phyloP scores from a whole-genome alignment of 1,140 invertebrate genomes.

The Drosophila kanapiae region DNA sequence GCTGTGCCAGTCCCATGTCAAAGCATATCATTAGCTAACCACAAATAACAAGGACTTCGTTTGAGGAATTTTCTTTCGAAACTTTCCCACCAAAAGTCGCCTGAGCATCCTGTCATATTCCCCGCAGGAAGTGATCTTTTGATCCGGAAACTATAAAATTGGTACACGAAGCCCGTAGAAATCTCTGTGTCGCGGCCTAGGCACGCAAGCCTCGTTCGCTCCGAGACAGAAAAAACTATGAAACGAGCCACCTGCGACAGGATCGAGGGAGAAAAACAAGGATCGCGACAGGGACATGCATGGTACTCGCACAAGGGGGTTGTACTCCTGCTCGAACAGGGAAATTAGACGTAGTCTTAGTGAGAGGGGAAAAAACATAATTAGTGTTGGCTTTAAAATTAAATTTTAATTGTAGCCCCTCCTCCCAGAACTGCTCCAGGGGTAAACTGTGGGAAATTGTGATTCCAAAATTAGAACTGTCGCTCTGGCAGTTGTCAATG shows the following conservation, averaged over 20 bases:
- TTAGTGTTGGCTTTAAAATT: conserved; percentile 71
- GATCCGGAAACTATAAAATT: conserved; percentile 85
- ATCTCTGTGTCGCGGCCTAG: conserved; percentile 56
- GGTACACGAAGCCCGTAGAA: conserved; percentile 43
- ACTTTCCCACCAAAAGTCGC: conserved; percentile 65
- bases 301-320: conserved; percentile 22
- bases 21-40: conserved; percentile 43
- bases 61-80: background rate
- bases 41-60: conserved; percentile 19
- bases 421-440: conserved; percentile 12
- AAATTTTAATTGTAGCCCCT: conserved; percentile 61
- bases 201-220: conserved; percentile 55
- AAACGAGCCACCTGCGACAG: conserved; percentile 70
- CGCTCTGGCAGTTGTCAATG: conserved; percentile 63
- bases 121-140: conserved; percentile 82
- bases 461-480: conserved; percentile 54
- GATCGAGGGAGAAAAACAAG: conserved; percentile 19
- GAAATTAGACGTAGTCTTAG: conserved; percentile 55
- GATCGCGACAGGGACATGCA: conserved; percentile 12
- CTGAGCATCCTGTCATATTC: conserved; percentile 76
- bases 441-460: conserved; percentile 53
- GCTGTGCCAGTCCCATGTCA: conserved; percentile 14
- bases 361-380: conserved; percentile 45
- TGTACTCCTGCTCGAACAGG: conserved; percentile 21
- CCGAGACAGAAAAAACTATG: conserved; percentile 19